A percentile compares a stretch with the other conserved stretches of the same genome.
phyloP scores from a whole-genome alignment of 2,797 vertebrate species.

The Acanthurus lineatus region DNA sequence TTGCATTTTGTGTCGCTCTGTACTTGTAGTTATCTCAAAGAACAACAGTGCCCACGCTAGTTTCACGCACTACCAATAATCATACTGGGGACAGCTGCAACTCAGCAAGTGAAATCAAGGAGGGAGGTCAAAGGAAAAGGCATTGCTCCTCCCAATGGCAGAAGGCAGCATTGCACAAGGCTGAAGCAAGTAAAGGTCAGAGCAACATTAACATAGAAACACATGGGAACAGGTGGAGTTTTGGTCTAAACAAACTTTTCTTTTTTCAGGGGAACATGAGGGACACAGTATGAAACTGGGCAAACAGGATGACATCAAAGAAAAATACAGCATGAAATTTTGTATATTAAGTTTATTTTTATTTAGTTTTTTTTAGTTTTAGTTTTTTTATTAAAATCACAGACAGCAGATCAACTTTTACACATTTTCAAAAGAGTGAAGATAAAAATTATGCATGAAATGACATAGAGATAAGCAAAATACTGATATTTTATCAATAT shows the following conservation, averaged over 20 bases:
- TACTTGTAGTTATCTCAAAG: slow-evolving; percentile 3
- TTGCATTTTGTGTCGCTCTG: background rate
- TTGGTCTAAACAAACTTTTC: background rate
- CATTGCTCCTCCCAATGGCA: slow-evolving; percentile 80
- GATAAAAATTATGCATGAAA: no score
- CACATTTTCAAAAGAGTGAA: background rate
- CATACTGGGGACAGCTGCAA: slow-evolving; percentile 34
- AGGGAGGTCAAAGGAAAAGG: slow-evolving; percentile 61
- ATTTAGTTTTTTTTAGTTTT: background rate
- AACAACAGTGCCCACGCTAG: slow-evolving; percentile 3
- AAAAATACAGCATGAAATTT: background rate
- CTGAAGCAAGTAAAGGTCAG: slow-evolving; percentile 19
- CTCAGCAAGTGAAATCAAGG: slow-evolving; percentile 41
- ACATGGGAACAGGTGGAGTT: background rate
- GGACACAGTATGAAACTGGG: background rate
- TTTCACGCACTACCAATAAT: slow-evolving; percentile 19
- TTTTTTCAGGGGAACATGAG: background rate
- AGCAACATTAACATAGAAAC: slow-evolving; percentile 23
- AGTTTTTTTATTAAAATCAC: background rate
- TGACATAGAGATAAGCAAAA: no score
- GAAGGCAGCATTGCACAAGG: slow-evolving; percentile 55
- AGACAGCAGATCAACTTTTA: background rate
- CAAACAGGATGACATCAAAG: background rate
- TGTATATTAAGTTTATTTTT: background rate
- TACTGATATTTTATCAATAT: no score